Conservation (phyloP, 35 echinoderm and acorn worm species). For the Ptychodera flava region DNA sequence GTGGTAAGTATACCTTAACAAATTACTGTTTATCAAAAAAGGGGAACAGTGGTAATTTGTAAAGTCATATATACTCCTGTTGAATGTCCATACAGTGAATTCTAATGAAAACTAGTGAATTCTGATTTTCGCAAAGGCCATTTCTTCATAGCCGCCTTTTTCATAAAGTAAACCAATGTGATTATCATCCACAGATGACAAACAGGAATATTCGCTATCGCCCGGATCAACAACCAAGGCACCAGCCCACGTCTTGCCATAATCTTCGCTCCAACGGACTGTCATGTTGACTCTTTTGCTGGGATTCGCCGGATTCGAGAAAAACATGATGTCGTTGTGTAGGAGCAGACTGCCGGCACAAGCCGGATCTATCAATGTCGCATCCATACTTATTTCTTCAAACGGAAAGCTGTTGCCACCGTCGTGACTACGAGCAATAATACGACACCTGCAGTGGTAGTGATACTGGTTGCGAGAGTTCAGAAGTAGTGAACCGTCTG, state of each 20-base stretch:
- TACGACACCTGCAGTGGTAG: slow-evolving; percentile 71
- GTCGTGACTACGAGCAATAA: slow-evolving; percentile 61
- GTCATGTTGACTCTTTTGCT: slow-evolving; percentile 66
- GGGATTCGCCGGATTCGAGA: slow-evolving; percentile 52
- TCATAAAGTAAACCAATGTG: slow-evolving; percentile 79
- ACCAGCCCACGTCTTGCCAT: slow-evolving; percentile 49
- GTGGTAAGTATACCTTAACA: too few species aligned
- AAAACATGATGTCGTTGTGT: slow-evolving; percentile 43
- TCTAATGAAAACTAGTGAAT: background rate
- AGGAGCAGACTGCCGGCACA: slow-evolving; percentile 47
- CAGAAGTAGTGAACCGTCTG: slow-evolving; percentile 62
- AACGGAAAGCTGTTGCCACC: slow-evolving; percentile 57
- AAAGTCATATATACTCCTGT: too few species aligned
- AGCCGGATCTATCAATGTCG: slow-evolving; percentile 54
- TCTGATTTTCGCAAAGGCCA: slow-evolving; percentile 70
- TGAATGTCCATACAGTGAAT: too few species aligned
- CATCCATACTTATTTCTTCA: slow-evolving; percentile 24
- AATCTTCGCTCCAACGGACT: slow-evolving; percentile 65
- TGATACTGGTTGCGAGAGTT: slow-evolving; percentile 56
- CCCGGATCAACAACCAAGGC: slow-evolving; percentile 41
- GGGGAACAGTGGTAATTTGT: too few species aligned
- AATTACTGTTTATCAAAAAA: too few species aligned
- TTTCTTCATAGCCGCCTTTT: slow-evolving; percentile 35
- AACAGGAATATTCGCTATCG: slow-evolving; percentile 63
- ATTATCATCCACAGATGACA: slow-evolving; percentile 55